phyloP scores from a whole-genome alignment of 2,113 vertebrate species.

The Burhinus oedicnemus region DNA sequence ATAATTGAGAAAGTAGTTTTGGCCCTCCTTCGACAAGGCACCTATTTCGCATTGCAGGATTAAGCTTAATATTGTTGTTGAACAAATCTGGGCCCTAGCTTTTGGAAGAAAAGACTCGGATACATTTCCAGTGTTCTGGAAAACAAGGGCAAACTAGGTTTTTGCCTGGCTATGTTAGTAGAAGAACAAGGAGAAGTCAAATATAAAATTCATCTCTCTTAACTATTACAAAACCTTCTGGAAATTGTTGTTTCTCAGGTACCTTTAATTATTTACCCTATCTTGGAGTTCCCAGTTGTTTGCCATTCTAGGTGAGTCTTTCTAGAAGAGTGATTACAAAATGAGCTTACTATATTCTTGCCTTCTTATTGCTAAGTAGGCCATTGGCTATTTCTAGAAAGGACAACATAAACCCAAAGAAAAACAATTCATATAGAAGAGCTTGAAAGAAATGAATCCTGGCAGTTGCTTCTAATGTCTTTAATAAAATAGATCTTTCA shows the following conservation, averaged over 20 bases:
- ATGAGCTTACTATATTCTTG: background rate
- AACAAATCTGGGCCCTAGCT: background rate
- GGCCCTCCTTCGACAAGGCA: background rate
- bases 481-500: background rate
- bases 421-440: background rate
- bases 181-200: background rate
- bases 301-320: background rate
- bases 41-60: background rate
- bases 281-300: background rate
- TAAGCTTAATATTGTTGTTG: background rate
- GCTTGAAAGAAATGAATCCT: background rate
- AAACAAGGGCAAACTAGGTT: background rate
- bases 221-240: background rate
- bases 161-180: background rate
- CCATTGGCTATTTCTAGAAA: background rate
- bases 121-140: background rate
- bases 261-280: background rate
- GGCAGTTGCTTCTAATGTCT: background rate
- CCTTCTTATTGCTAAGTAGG: background rate
- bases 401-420: background rate
- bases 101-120: background rate
- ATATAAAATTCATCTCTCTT: background rate
- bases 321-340: background rate
- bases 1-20: background rate
- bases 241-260: background rate